phyloP scores from a whole-genome alignment of 2,797 vertebrate species.

The Channa striata region DNA sequence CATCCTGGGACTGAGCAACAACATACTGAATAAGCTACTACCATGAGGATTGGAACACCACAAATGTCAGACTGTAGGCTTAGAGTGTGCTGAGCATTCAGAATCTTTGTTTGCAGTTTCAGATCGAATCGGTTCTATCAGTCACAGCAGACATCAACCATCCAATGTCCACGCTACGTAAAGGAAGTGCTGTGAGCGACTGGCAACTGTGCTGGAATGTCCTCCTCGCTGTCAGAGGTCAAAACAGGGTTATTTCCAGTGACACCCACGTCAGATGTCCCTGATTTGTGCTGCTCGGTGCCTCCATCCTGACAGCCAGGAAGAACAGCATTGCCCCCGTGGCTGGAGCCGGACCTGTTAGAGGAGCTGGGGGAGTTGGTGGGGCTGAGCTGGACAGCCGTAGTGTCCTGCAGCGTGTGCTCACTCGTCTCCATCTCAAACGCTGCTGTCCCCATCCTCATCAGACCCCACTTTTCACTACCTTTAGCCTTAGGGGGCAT shows the following conservation, averaged over 20 bases:
- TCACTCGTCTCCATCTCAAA: conserved; percentile 96
- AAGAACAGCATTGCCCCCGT: conserved; percentile 37
- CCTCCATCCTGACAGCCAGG: conserved; percentile 57
- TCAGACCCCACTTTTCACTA: conserved; percentile 83
- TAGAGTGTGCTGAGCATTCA: not conserved
- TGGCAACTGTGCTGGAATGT: conserved; percentile 74
- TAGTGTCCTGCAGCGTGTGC: conserved; percentile 94
- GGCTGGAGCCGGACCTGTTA: conserved; percentile 82
- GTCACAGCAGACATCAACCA: not conserved
- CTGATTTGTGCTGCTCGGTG: conserved; percentile 53
- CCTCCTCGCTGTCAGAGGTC: conserved; percentile 29
- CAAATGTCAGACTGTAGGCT: not conserved
- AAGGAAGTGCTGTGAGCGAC: conserved; percentile 27
- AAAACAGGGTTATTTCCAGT: conserved; percentile 47
- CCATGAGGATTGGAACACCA: conserved; percentile 12
- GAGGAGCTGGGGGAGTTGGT: conserved; percentile 89
- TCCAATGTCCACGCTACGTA: conserved; percentile 5
- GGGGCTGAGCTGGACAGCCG: conserved; percentile 92
- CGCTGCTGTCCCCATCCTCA: conserved; percentile 83
- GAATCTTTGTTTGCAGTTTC: not conserved
- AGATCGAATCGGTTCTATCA: not conserved
- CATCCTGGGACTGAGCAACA: conserved; percentile 23
- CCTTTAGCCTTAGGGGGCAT: conserved; percentile 70
- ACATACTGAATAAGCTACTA: conserved; percentile 4
- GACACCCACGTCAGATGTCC: conserved; percentile 62